These are phyloP conservation scores for Drosophila rellima DNA, from an alignment of 2,888 invertebrate species.

Conservation along the genomic window DNA sequence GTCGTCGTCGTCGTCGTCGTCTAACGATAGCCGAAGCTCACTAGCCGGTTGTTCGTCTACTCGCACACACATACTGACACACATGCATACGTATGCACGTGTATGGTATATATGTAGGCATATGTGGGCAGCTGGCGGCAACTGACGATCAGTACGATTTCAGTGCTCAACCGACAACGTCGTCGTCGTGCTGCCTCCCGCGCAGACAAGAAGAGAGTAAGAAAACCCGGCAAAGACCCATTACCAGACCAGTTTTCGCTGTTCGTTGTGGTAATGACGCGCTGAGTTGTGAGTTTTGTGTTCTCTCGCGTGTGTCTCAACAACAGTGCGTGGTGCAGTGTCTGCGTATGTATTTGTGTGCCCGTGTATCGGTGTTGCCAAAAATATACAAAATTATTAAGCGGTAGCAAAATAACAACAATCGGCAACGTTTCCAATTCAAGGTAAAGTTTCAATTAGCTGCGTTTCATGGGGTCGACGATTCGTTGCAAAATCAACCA, in stretches of 20 bases:
- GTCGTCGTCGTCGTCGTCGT: conserved; percentile 30
- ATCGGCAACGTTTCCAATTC: conserved; percentile 48
- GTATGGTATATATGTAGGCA: not conserved
- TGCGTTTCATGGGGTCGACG: conserved; percentile 15
- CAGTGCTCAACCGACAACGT: conserved; percentile 66
- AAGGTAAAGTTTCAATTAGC: conserved; percentile 66
- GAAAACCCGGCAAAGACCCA: conserved; percentile 32
- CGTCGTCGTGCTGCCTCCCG: conserved; percentile 54
- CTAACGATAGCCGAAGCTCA: conserved; percentile 49
- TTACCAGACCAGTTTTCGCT: conserved; percentile 69
- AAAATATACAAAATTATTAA: conserved; percentile 57
- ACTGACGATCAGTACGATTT: conserved; percentile 70
- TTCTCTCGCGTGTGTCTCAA: conserved; percentile 25
- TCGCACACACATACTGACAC: conserved; percentile 4
- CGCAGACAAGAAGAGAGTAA: conserved; percentile 42
- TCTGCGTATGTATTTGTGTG: conserved; percentile 27
- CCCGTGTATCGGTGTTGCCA: conserved; percentile 61
- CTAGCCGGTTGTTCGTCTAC: conserved; percentile 18
- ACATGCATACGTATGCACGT: not conserved
- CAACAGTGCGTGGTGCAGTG: conserved; percentile 21
- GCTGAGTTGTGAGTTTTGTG: conserved; percentile 56
- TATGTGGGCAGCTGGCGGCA: conserved; percentile 24
- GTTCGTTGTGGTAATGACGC: conserved; percentile 50
- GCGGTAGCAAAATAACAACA: conserved; percentile 37
- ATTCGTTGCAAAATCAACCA: conserved; percentile 10